A percentile compares a stretch with the other conserved stretches of the same genome.
Evolutionary conservation across 1,140 invertebrate species (phyloP).

Genomic region (Dreissena polymorpha): DNA sequence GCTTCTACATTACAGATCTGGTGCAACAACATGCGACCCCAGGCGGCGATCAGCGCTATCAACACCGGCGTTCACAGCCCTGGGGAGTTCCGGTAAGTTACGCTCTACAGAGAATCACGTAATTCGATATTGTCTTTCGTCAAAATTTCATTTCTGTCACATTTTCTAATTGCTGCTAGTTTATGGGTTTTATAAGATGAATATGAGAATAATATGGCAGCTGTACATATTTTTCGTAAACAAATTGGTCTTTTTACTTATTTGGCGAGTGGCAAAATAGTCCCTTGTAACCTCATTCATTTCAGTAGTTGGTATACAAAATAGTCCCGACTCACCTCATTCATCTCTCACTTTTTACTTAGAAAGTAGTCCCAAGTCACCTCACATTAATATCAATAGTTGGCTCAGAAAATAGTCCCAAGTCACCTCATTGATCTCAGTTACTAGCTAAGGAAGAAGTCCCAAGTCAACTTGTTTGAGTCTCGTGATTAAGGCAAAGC

Average conservation of each 20-base stretch:
- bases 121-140: not conserved
- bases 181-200: not conserved
- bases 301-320: too few species aligned
- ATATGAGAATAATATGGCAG: not conserved
- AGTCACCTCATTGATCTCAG: too few species aligned
- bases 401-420: too few species aligned
- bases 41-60: constrained; percentile 33
- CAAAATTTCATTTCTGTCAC: not conserved
- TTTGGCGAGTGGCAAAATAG: not conserved
- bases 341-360: too few species aligned
- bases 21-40: constrained; percentile 40
- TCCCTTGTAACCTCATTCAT: too few species aligned
- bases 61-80: constrained; percentile 46
- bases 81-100: constrained; percentile 30
- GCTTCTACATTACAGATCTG: constrained; percentile 28
- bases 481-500: too few species aligned
- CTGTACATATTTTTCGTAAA: not conserved
- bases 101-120: not conserved
- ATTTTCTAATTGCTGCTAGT: not conserved
- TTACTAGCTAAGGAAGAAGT: too few species aligned
- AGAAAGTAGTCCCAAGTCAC: too few species aligned
- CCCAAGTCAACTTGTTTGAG: too few species aligned
- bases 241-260: not conserved
- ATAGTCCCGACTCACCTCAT: too few species aligned
- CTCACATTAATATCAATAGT: too few species aligned